phyloP scores from a whole-genome alignment of 2,888 invertebrate genomes.

The Dyspetes luteomarginatus region DNA sequence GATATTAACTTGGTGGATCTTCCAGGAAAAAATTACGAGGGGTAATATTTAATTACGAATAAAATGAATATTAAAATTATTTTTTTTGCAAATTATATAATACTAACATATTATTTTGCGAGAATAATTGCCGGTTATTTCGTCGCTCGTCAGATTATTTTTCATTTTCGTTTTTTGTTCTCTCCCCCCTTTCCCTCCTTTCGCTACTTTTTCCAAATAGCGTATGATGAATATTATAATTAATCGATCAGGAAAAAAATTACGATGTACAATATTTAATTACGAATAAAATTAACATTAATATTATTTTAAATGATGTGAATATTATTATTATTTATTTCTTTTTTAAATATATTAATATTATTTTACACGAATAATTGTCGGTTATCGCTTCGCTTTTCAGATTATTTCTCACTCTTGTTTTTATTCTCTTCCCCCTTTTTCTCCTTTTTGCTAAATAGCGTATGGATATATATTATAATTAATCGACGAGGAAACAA shows the following conservation, averaged over 20 bases:
- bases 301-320: neutral
- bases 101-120: no score
- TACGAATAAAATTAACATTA: neutral
- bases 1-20: no score
- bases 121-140: no score
- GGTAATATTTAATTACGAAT: neutral
- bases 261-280: neutral
- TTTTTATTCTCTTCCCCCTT: neutral
- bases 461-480: neutral
- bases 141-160: slow-evolving; percentile 23
- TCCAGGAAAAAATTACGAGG: neutral
- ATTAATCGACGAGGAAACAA: neutral
- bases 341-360: no score
- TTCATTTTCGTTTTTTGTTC: slow-evolving; percentile 16
- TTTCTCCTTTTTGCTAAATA: neutral
- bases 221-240: neutral
- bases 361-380: no score
- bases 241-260: neutral
- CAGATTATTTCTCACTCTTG: slow-evolving; percentile 21
- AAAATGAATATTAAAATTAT: no score
- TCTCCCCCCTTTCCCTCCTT: neutral
- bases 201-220: neutral
- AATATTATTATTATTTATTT: no score
- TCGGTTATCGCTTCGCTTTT: no score
- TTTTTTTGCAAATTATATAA: no score